A percentile compares a stretch with the other conserved stretches of the same genome.
Conservation (phyloP, 2,888 invertebrate species). For the Drosophila picticornis region DNA sequence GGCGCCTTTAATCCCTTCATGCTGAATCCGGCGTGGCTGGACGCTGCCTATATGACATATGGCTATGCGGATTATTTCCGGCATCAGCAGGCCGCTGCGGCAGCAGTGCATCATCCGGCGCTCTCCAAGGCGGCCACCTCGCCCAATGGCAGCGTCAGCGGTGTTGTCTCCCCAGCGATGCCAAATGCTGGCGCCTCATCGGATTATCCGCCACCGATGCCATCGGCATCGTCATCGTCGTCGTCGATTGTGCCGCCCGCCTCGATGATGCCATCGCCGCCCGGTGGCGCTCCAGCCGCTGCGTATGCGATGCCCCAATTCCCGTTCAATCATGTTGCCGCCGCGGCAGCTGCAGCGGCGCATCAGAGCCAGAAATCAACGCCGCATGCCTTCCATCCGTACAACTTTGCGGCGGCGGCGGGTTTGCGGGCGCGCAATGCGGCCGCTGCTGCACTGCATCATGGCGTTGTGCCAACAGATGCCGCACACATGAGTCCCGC, state of each 20-base stretch:
- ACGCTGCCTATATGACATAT: slow-evolving; percentile 93
- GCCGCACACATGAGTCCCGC: slow-evolving; percentile 83
- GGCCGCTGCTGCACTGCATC: slow-evolving; percentile 67
- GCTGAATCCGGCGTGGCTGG: slow-evolving; percentile 93
- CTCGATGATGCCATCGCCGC: slow-evolving; percentile 87
- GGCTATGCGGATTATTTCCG: slow-evolving; percentile 90
- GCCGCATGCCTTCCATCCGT: slow-evolving; percentile 87
- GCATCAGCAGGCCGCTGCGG: slow-evolving; percentile 86
- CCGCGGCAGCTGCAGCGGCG: slow-evolving; percentile 76
- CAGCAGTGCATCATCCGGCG: slow-evolving; percentile 86
- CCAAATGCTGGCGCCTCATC: slow-evolving; percentile 33
- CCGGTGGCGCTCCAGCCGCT: slow-evolving; percentile 77
- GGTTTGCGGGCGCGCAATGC: slow-evolving; percentile 79
- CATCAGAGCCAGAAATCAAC: slow-evolving; percentile 73
- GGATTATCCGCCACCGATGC: slow-evolving; percentile 56
- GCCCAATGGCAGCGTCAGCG: slow-evolving; percentile 77
- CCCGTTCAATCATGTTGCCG: slow-evolving; percentile 86
- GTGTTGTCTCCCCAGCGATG: slow-evolving; percentile 50
- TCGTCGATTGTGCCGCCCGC: slow-evolving; percentile 53
- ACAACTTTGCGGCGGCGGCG: slow-evolving; percentile 86
- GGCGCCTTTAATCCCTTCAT: slow-evolving; percentile 92
- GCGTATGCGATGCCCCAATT: slow-evolving; percentile 86
- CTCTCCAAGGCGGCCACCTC: slow-evolving; percentile 88
- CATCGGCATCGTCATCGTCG: slow-evolving; percentile 13
- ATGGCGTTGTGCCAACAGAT: slow-evolving; percentile 50